These are phyloP conservation scores for Sthenelais limicola DNA, from an alignment of 2,888 invertebrate genomes.

Conservation along the genomic window DNA sequence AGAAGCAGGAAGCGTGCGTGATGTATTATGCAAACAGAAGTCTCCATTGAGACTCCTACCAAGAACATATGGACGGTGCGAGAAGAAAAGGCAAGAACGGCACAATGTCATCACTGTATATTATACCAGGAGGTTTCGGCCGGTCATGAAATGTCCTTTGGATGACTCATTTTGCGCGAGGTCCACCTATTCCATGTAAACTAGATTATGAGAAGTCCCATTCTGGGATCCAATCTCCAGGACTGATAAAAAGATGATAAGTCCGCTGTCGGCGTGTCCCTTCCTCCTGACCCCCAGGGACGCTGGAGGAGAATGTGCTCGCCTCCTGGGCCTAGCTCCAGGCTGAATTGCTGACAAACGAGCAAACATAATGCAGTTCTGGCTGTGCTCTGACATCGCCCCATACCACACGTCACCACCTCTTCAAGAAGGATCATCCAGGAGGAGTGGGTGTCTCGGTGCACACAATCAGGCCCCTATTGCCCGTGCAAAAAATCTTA, in stretches of 20 bases:
- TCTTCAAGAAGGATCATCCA: not conserved
- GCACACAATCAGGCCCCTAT: slow-evolving; percentile 13
- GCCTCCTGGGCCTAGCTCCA: not conserved
- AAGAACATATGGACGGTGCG: no score
- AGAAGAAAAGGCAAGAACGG: no score
- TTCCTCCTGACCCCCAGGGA: not conserved
- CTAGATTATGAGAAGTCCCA: slow-evolving; percentile 4
- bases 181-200: not conserved
- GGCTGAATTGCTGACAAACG: slow-evolving; percentile 24
- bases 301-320: not conserved
- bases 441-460: no score
- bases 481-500: not conserved
- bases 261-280: slow-evolving; percentile 17
- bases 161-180: no score
- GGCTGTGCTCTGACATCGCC: slow-evolving; percentile 1
- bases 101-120: no score
- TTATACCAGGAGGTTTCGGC: no score
- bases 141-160: no score
- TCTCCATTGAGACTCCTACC: no score
- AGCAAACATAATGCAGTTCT: no score
- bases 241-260: slow-evolving; percentile 24
- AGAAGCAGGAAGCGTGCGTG: no score
- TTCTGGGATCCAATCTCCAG: slow-evolving; percentile 12
- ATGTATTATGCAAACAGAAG: no score
- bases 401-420: not conserved